Evolutionary conservation across 2,888 invertebrate species (phyloP).

Genomic region (Aporophyla nigra): DNA sequence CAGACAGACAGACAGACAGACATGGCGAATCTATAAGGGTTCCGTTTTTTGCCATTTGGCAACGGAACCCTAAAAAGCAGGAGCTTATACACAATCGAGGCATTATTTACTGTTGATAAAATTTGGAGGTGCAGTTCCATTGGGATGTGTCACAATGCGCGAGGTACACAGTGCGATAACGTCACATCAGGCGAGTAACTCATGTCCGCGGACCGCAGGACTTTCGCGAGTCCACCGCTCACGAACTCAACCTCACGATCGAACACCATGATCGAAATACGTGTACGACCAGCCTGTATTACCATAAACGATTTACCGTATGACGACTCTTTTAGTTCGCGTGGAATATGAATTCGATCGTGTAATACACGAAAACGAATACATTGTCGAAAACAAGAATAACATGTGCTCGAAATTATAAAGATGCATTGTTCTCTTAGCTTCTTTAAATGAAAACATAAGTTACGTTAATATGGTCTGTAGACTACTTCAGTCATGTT

Average conservation of each 20-base stretch:
- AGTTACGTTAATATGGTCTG: constrained; percentile 40
- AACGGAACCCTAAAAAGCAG: too few species aligned
- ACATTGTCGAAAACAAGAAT: constrained; percentile 80
- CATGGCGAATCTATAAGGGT: too few species aligned
- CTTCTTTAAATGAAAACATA: constrained; percentile 67
- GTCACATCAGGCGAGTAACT: constrained; percentile 78
- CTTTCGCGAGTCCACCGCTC: constrained; percentile 78
- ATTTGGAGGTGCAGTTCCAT: constrained; percentile 34
- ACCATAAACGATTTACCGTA: constrained; percentile 87
- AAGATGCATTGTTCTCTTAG: constrained; percentile 76
- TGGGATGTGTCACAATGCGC: constrained; percentile 49
- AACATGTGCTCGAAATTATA: constrained; percentile 78
- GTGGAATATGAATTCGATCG: constrained; percentile 87
- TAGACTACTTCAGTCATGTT: constrained; percentile 41
- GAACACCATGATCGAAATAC: constrained; percentile 87
- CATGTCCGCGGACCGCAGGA: constrained; percentile 74
- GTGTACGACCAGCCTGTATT: constrained; percentile 83
- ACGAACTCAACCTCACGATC: constrained; percentile 88
- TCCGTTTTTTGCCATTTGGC: too few species aligned
- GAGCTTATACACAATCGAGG: constrained; percentile 14
- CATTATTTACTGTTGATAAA: constrained; percentile 34
- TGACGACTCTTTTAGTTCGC: constrained; percentile 87
- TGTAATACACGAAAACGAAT: constrained; percentile 85
- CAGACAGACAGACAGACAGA: too few species aligned
- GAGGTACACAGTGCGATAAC: constrained; percentile 70